A percentile compares a stretch with the other conserved stretches of the same genome.
These are phyloP conservation scores for Coboldia fuscipes DNA, from an alignment of 1,140 invertebrate genomes.

Conservation along the genomic window DNA sequence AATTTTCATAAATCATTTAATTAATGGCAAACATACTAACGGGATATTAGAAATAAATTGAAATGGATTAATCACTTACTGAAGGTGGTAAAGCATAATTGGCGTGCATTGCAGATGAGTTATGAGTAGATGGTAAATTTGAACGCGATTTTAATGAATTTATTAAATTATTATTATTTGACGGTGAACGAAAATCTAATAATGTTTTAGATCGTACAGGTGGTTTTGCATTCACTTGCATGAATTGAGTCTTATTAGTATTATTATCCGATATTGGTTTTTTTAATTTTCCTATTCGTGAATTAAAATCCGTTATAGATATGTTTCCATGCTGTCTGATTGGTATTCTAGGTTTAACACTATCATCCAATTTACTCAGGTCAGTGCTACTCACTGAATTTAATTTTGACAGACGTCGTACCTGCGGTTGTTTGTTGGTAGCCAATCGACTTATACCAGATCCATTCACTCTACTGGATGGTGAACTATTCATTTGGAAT, in stretches of 20 bases:
- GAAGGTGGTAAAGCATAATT: too few species aligned
- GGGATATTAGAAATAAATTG: too few species aligned
- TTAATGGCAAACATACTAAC: neutral
- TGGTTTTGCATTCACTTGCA: too few species aligned
- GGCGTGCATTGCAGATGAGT: neutral
- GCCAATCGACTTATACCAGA: too few species aligned
- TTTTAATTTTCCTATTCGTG: too few species aligned
- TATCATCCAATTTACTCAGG: slow-evolving; percentile 19
- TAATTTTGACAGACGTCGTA: neutral
- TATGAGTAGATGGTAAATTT: slow-evolving; percentile 9
- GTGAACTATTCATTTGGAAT: neutral
- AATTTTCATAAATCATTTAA: neutral
- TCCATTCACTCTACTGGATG: neutral
- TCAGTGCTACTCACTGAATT: slow-evolving; percentile 19
- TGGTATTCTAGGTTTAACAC: too few species aligned
- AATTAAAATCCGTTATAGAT: too few species aligned
- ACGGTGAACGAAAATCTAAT: slow-evolving; percentile 13
- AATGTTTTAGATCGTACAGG: slow-evolving; percentile 19
- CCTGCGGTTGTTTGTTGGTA: slow-evolving; percentile 1
- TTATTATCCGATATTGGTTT: too few species aligned
- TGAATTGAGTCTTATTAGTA: too few species aligned
- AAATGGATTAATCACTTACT: too few species aligned
- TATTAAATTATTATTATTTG: slow-evolving; percentile 6
- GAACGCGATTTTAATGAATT: too few species aligned
- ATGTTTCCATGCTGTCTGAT: too few species aligned